phyloP scores from a whole-genome alignment of 2,113 vertebrate genomes.

The Rhea americana region DNA sequence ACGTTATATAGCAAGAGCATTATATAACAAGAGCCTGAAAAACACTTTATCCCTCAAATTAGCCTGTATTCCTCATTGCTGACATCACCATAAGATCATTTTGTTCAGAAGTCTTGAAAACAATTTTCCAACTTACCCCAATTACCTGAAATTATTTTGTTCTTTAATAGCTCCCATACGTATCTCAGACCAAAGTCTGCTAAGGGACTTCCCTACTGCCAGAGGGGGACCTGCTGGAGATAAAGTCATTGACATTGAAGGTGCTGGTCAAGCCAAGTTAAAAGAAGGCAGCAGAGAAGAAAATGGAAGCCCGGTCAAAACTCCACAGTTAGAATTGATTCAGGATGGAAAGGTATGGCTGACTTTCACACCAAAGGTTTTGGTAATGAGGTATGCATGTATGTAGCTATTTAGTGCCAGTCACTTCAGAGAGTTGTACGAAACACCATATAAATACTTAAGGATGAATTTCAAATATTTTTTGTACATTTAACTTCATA shows the following conservation, averaged over 20 bases:
- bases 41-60: not conserved
- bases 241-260: constrained; percentile 53
- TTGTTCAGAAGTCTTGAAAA: not conserved
- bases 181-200: constrained; percentile 79
- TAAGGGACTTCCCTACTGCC: constrained; percentile 59
- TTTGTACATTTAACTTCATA: not conserved
- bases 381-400: not conserved
- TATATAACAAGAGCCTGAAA: not conserved
- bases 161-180: constrained; percentile 82
- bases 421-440: not conserved
- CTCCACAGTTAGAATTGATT: constrained; percentile 62
- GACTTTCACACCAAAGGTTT: not conserved
- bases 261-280: constrained; percentile 17
- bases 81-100: not conserved
- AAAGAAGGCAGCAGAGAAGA: constrained; percentile 70
- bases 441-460: not conserved
- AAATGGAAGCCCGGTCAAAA: constrained; percentile 65
- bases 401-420: not conserved
- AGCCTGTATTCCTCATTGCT: not conserved
- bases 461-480: not conserved
- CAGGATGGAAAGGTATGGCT: constrained; percentile 82
- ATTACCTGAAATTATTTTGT: not conserved
- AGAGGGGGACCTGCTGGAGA: constrained; percentile 59
- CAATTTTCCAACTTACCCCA: not conserved
- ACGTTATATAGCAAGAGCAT: not conserved